A percentile compares a stretch with the other conserved stretches of the same genome.
Conservation (phyloP, 2,888 invertebrate genomes). For the Magallana nippona region DNA sequence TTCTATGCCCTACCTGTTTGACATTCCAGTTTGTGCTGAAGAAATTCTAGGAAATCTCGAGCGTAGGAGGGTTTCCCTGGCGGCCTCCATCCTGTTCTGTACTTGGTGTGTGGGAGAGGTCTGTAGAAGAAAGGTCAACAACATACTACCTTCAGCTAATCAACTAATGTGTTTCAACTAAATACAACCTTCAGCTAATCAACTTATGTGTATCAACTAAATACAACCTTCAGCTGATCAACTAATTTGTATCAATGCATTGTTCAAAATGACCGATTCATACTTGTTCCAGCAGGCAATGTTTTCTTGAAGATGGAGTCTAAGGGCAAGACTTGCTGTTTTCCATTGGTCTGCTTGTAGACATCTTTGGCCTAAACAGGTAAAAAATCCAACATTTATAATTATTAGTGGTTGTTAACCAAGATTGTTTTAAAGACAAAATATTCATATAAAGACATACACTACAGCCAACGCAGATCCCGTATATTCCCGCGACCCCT, state of each 20-base stretch:
- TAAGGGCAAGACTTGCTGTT: conserved; percentile 78
- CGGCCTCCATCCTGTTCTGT: conserved; percentile 74
- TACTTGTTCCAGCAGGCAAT: conserved; percentile 79
- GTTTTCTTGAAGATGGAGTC: conserved; percentile 79
- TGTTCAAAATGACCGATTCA: conserved; percentile 41
- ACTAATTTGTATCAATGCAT: too few relatives aligned
- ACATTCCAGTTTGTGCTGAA: conserved; percentile 75
- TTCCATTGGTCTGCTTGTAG: conserved; percentile 75
- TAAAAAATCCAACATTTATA: conserved; percentile 8
- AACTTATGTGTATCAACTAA: too few relatives aligned
- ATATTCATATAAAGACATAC: too few relatives aligned
- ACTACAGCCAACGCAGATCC: too few relatives aligned
- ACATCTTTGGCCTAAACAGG: conserved; percentile 75
- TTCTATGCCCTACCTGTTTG: conserved; percentile 66
- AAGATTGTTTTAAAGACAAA: neutral
- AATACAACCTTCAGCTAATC: too few relatives aligned
- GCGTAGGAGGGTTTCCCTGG: conserved; percentile 78
- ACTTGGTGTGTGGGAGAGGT: conserved; percentile 76
- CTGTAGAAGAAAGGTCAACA: conserved; percentile 58
- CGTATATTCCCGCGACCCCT: too few relatives aligned
- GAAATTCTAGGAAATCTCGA: conserved; percentile 74
- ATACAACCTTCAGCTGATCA: too few relatives aligned
- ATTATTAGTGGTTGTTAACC: neutral
- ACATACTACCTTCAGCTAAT: neutral
- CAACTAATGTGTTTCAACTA: too few relatives aligned